Percentiles rank a stretch among this genome's conserved stretches.
These are phyloP conservation scores for Xiphias gladius DNA, from an alignment of 2,113 vertebrate species.

Conservation along the genomic window DNA sequence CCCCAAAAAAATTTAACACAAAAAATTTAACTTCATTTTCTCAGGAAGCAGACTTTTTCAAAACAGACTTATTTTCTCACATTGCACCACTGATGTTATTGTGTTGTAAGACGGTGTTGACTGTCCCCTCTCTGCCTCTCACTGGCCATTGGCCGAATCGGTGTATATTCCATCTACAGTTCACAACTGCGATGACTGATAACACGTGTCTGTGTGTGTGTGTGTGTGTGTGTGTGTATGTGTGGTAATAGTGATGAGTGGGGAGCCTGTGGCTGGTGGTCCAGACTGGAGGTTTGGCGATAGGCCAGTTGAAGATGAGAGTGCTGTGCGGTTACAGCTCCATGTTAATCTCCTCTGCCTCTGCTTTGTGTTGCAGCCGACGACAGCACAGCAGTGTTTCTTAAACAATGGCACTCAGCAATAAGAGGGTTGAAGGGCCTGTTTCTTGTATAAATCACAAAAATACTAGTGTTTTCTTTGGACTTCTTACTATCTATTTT, in stretches of 20 bases:
- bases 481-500: background rate
- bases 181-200: slow-evolving; percentile 49
- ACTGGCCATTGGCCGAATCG: slow-evolving; percentile 5
- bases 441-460: slow-evolving; percentile 12
- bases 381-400: slow-evolving; percentile 39
- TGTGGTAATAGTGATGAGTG: slow-evolving; percentile 47
- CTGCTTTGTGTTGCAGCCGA: slow-evolving; percentile 67
- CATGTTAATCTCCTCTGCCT: slow-evolving; percentile 54
- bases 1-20: background rate
- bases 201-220: slow-evolving; percentile 40
- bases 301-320: slow-evolving; percentile 52
- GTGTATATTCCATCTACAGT: slow-evolving; percentile 26
- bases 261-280: slow-evolving; percentile 57
- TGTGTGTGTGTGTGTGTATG: slow-evolving; percentile 53
- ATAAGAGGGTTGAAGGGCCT: background rate
- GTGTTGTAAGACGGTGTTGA: background rate
- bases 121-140: background rate
- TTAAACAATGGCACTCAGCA: background rate
- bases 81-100: background rate
- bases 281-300: slow-evolving; percentile 59
- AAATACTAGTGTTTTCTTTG: background rate
- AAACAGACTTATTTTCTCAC: background rate
- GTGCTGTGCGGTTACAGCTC: slow-evolving; percentile 44
- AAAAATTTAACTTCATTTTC: background rate
- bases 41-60: background rate